These are phyloP conservation scores for Calephelis nemesis DNA, from an alignment of 1,140 invertebrate genomes.

Conservation along the genomic window DNA sequence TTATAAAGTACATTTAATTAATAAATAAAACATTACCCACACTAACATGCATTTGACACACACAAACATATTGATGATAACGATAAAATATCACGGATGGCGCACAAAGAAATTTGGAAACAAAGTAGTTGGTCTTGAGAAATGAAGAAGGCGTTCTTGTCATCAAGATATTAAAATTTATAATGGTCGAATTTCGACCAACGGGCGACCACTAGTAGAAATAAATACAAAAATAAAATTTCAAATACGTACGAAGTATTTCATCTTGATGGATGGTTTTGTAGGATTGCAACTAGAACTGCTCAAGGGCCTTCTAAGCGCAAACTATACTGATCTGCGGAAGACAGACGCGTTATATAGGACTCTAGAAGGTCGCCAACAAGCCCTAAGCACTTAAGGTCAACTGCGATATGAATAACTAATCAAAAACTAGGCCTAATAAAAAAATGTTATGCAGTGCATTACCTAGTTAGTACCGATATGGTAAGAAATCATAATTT, in stretches of 20 bases:
- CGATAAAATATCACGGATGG: no score
- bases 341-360: conserved; percentile 62
- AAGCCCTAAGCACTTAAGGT: conserved; percentile 53
- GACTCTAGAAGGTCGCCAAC: conserved; percentile 54
- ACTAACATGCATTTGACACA: no score
- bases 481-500: conserved; percentile 51
- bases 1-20: no score
- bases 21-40: no score
- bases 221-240: conserved; percentile 14
- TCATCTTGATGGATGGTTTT: conserved; percentile 67
- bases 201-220: conserved; percentile 1
- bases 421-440: conserved; percentile 55
- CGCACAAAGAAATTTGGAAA: no score
- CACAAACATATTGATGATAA: no score
- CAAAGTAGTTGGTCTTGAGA: no score
- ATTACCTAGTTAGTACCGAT: conserved; percentile 36
- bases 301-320: conserved; percentile 65
- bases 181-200: no score
- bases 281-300: conserved; percentile 54
- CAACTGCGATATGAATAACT: conserved; percentile 53
- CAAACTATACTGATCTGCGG: conserved; percentile 58
- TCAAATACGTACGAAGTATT: conserved; percentile 65
- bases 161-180: no score
- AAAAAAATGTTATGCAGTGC: conserved; percentile 40
- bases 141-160: no score